These are phyloP conservation scores for Catamblyrhynchus diadema DNA, from an alignment of 2,797 vertebrate species.

Conservation along the genomic window DNA sequence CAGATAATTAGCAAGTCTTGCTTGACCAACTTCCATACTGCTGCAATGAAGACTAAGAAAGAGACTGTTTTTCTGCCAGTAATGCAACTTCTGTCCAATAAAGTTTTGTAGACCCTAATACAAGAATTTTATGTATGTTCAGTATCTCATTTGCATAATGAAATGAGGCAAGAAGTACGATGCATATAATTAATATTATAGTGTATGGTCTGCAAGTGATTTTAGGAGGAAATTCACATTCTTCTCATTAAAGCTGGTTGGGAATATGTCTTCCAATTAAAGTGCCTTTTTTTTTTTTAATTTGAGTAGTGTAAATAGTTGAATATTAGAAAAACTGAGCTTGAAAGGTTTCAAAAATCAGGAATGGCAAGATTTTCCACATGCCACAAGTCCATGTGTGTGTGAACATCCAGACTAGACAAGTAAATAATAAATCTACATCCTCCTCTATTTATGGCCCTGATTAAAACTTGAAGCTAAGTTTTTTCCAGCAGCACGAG, in stretches of 20 bases:
- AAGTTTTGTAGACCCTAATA: background rate
- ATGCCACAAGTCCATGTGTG: background rate
- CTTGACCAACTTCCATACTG: background rate
- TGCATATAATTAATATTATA: background rate
- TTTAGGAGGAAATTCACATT: background rate
- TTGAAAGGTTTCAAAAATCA: background rate
- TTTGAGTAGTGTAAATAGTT: background rate
- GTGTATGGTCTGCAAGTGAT: background rate
- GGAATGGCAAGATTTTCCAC: background rate
- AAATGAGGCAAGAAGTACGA: constrained; percentile 25
- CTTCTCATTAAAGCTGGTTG: constrained; percentile 8
- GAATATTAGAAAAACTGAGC: background rate
- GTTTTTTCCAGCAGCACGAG: background rate
- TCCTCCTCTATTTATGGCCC: constrained; percentile 29
- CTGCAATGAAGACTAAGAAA: background rate
- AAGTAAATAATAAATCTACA: constrained; percentile 55
- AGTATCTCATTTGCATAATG: background rate
- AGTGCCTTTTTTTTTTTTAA: background rate
- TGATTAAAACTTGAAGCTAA: constrained; percentile 55
- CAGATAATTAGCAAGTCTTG: background rate
- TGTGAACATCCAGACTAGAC: constrained; percentile 18
- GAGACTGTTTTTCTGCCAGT: background rate
- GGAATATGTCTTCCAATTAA: background rate
- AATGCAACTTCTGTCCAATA: background rate
- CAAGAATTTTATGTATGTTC: background rate